These are phyloP conservation scores for Galemys pyrenaicus DNA, from an alignment of 2,113 vertebrate genomes.

Conservation along the genomic window DNA sequence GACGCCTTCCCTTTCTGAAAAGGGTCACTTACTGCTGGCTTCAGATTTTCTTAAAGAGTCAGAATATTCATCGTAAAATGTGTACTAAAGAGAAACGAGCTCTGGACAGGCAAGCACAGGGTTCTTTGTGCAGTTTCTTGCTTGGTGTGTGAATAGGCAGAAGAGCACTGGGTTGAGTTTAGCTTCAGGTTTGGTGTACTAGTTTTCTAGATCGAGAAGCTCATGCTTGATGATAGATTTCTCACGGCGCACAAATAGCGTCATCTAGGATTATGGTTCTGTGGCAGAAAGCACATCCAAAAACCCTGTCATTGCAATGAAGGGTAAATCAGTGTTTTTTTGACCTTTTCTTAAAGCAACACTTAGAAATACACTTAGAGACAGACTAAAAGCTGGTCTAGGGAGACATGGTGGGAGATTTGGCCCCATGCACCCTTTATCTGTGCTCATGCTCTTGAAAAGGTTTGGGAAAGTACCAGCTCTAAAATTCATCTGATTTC, in stretches of 20 bases:
- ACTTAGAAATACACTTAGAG: background rate
- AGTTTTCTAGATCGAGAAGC: background rate
- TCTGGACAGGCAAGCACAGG: background rate
- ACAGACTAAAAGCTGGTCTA: background rate
- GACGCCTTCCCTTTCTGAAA: background rate
- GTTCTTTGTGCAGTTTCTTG: background rate
- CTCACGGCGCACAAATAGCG: background rate
- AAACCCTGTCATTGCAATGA: background rate
- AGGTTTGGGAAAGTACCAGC: background rate
- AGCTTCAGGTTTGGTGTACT: background rate
- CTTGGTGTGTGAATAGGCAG: background rate
- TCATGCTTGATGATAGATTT: background rate
- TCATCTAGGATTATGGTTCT: background rate
- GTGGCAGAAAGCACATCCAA: background rate
- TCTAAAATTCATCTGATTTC: background rate
- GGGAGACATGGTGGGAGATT: background rate
- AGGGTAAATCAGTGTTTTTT: background rate
- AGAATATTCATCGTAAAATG: background rate
- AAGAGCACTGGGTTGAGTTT: background rate
- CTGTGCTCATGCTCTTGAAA: background rate
- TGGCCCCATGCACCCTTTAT: background rate
- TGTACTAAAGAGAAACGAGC: background rate
- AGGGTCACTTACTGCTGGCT: background rate
- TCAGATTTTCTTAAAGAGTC: background rate
- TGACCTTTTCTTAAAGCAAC: background rate